Percentiles rank a stretch among this genome's conserved stretches.
phyloP scores from a whole-genome alignment of 2,113 vertebrate genomes.

The Alethe castanea region DNA sequence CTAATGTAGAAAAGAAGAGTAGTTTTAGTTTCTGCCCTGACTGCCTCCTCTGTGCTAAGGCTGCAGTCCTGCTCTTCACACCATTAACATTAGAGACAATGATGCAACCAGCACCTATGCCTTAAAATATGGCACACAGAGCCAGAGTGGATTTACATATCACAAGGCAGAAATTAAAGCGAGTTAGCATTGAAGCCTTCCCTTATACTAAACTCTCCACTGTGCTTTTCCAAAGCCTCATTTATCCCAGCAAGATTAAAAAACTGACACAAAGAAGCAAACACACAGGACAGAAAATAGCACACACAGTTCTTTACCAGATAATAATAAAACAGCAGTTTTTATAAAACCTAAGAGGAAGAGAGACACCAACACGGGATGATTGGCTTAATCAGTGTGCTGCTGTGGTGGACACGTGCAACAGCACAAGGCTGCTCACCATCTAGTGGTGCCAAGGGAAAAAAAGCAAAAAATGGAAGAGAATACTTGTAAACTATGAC shows the following conservation, averaged over 20 bases:
- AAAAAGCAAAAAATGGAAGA: neutral
- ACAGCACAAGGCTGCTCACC: accelerated
- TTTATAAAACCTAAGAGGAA: neutral
- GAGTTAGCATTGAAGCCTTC: neutral
- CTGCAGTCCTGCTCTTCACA: neutral
- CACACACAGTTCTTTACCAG: neutral
- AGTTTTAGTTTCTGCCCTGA: neutral
- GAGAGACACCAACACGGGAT: accelerated
- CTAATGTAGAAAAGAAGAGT: neutral
- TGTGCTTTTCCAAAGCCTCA: neutral
- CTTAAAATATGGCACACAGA: neutral
- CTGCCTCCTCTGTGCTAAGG: neutral
- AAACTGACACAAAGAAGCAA: neutral
- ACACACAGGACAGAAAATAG: accelerated
- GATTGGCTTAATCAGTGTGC: accelerated
- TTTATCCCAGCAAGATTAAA: neutral
- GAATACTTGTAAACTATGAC: neutral
- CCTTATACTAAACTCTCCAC: neutral
- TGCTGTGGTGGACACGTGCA: accelerated
- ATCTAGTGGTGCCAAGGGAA: neutral
- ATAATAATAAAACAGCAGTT: neutral
- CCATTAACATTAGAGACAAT: neutral
- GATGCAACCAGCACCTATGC: neutral
- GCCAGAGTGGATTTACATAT: neutral
- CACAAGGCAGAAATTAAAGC: neutral